Evolutionary conservation across 2,888 invertebrate species (phyloP), one percentile per base, ranked within the genome.

Genomic region (Unio pictorum): DNA sequence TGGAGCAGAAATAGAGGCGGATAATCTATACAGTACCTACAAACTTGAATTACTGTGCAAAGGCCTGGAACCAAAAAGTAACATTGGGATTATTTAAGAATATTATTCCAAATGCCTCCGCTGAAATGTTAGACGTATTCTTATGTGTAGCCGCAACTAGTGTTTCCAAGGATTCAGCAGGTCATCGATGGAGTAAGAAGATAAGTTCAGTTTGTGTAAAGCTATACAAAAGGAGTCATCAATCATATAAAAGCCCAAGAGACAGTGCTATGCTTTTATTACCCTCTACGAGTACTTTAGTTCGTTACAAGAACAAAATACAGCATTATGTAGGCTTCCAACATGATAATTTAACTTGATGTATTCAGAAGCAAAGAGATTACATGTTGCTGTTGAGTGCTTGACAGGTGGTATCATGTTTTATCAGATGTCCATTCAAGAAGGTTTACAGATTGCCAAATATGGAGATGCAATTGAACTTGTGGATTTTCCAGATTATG

Each of bases 391-490:
- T 18, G 63, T 61, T 17, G 60, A 74, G 55, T 69, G 66, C n/a
- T 64, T 61, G 20, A 61, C 55, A 55, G 77, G 74, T 20, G 75
- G 76, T 3, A n/a, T 77, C 0, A 74, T 79, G n/a, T 58, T 69
- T n/a, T 76, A 76, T 56, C 68, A 73, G 68, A 79, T 79, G 76
- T 59, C 68, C 4, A 76, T 76, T 17, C 75, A 79, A 55, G 55
- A 65, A 4, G 77, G 75, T 60, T 28, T 79, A 4, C 72, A 77
- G 55, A 71, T 78, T 6, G 34, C 64, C 17, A 76, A 76, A 67
- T 70, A 68, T 56, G 67, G 71, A n/a, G 65, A 57, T 59, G 64
- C 64, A 15, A 20, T 75, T 45, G 72, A 78, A 70, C 54, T 78
- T n/a, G 60, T 66, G 7, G 73, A 70, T 7, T 71, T 73, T 7